Conservation (phyloP, 2,797 vertebrate genomes). For the Euphonia xanthogaster region DNA sequence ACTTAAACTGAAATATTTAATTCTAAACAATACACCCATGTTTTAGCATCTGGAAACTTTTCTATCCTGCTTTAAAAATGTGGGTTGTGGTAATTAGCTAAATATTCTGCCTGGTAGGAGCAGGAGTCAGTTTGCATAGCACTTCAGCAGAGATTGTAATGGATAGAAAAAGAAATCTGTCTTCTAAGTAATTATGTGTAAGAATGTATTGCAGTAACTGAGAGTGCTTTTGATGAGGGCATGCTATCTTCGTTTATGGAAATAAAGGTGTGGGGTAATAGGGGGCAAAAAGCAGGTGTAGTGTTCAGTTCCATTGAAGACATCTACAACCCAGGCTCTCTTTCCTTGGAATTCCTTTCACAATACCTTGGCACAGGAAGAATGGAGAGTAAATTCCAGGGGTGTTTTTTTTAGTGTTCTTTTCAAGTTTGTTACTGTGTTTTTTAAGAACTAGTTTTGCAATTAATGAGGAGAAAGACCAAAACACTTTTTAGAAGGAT, state of each 20-base stretch:
- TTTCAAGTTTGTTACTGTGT: neutral
- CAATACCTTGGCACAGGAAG: neutral
- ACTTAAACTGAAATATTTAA: neutral
- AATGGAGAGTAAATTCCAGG: neutral
- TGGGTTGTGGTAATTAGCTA: neutral
- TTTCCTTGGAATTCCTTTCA: neutral
- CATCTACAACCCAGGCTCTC: neutral
- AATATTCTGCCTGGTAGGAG: neutral
- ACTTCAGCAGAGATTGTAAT: neutral
- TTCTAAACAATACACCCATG: neutral
- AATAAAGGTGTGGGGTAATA: neutral
- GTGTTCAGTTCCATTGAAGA: neutral
- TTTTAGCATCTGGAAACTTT: neutral
- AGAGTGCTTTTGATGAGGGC: neutral
- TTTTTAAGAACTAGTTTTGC: neutral
- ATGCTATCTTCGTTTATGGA: neutral
- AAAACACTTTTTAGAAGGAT: neutral
- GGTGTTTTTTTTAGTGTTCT: accelerated
- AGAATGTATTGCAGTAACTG: neutral
- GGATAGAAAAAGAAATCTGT: neutral
- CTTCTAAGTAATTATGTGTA: neutral
- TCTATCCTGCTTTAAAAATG: neutral
- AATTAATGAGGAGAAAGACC: neutral
- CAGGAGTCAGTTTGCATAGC: neutral
- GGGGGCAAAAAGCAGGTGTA: neutral